A percentile compares a stretch with the other conserved stretches of the same genome.
Conservation (phyloP, 2,113 vertebrate species). For the Gymnorhina tibicen region DNA sequence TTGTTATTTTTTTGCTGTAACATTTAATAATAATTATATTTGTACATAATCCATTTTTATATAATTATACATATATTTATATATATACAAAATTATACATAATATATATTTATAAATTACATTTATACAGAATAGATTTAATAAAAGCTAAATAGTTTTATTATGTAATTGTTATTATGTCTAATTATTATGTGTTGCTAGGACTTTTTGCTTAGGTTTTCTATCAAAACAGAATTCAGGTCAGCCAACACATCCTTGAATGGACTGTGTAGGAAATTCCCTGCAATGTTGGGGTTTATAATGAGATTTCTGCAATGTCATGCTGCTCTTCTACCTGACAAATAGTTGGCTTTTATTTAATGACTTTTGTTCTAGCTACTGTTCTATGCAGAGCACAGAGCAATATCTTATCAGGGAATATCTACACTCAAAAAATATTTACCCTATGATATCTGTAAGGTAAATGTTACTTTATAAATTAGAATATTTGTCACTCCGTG, state of each 20-base stretch:
- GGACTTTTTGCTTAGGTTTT: not conserved
- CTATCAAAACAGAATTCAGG: not conserved
- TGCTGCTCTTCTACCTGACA: not conserved
- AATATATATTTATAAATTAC: not conserved
- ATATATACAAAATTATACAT: not conserved
- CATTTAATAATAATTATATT: not conserved
- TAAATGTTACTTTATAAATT: conserved; percentile 12
- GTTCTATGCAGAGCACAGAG: not conserved
- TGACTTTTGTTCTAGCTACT: not conserved
- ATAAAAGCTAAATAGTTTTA: not conserved
- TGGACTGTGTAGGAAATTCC: not conserved
- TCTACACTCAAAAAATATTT: conserved; percentile 34
- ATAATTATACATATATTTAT: not conserved
- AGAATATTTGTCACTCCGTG: not conserved
- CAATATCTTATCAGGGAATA: not conserved
- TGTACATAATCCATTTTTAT: not conserved
- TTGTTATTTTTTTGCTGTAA: not conserved
- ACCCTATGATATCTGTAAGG: not conserved
- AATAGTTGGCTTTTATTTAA: not conserved
- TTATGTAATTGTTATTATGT: not conserved
- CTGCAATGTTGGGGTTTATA: not conserved
- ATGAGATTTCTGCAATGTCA: not conserved
- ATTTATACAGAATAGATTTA: not conserved
- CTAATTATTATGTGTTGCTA: not conserved
- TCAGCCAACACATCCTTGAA: not conserved